These are phyloP conservation scores for Poecile atricapillus DNA, from an alignment of 2,113 vertebrate species.

Conservation along the genomic window DNA sequence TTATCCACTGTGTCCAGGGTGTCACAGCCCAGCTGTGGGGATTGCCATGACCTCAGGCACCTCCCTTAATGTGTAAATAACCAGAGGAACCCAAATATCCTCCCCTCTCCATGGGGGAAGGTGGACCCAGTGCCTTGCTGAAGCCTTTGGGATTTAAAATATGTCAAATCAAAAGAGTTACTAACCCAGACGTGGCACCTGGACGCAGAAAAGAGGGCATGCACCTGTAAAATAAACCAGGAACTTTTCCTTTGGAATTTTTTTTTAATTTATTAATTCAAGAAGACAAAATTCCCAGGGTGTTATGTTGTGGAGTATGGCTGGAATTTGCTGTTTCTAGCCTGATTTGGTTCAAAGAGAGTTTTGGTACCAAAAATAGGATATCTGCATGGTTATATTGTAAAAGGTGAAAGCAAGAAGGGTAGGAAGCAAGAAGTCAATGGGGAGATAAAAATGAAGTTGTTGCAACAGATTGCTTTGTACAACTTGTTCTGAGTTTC, in stretches of 20 bases:
- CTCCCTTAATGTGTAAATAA: rapidly evolving
- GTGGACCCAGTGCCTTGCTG: neutral
- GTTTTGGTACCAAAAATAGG: neutral
- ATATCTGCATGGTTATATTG: neutral
- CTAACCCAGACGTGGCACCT: neutral
- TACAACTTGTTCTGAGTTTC: neutral
- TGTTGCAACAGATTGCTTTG: conserved; percentile 11
- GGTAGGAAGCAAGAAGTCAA: neutral
- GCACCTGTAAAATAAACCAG: neutral
- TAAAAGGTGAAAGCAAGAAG: neutral
- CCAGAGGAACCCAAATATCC: neutral
- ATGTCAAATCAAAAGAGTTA: neutral
- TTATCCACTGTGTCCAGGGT: rapidly evolving
- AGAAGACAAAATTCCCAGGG: neutral
- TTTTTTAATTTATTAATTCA: neutral
- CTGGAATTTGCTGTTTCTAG: neutral
- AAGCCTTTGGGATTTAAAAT: neutral
- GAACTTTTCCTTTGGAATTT: rapidly evolving
- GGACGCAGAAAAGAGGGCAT: neutral
- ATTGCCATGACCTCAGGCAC: neutral
- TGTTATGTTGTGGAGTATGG: neutral
- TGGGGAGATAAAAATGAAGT: neutral
- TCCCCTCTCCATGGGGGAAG: neutral
- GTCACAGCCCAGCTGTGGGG: neutral
- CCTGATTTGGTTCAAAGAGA: neutral